Conservation (phyloP, 1,140 invertebrate genomes). For the Ceratina australensis region DNA sequence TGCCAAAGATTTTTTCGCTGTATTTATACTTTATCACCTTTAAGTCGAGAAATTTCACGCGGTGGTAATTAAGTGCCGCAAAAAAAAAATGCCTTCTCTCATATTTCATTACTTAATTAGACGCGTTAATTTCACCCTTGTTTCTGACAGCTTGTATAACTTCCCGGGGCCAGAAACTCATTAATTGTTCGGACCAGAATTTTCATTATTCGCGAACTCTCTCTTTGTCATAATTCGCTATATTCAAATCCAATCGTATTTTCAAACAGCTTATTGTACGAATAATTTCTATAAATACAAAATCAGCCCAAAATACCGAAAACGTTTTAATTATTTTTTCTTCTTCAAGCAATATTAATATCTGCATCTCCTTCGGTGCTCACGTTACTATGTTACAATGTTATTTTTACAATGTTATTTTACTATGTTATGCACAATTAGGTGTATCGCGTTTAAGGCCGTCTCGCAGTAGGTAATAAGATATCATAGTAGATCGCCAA, state of each 20-base stretch:
- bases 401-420: too few relatives aligned
- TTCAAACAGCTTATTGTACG: too few relatives aligned
- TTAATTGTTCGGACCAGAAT: slow-evolving; percentile 11
- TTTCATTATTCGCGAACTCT: background rate
- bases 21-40: too few relatives aligned
- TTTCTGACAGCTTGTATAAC: slow-evolving; percentile 17
- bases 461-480: background rate
- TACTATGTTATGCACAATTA: too few relatives aligned
- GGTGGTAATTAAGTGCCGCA: background rate
- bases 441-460: background rate
- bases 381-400: too few relatives aligned
- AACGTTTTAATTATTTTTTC: too few relatives aligned
- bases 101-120: slow-evolving; percentile 20
- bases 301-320: too few relatives aligned
- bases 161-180: background rate
- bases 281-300: too few relatives aligned
- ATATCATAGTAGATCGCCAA: background rate
- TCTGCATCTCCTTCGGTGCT: too few relatives aligned
- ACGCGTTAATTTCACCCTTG: slow-evolving; percentile 18
- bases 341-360: too few relatives aligned
- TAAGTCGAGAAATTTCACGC: background rate
- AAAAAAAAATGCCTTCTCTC: background rate
- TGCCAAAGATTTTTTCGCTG: too few relatives aligned
- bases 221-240: background rate
- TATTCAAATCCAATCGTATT: too few relatives aligned